These are phyloP conservation scores for Orthosia cruda DNA, from an alignment of 2,888 invertebrate genomes.

Conservation along the genomic window DNA sequence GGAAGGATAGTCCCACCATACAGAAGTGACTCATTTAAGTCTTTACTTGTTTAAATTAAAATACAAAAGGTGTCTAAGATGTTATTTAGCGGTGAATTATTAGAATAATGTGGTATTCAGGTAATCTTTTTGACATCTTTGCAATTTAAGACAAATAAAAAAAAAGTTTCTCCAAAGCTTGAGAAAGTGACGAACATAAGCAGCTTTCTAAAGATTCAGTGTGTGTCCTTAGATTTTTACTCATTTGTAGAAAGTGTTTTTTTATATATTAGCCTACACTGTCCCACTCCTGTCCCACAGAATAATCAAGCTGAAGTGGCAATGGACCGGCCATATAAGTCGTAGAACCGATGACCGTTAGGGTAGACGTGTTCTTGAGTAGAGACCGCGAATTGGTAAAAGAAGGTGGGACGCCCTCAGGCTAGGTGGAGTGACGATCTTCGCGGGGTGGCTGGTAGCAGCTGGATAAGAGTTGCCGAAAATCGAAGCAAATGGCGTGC, in stretches of 20 bases:
- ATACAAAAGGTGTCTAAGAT: slow-evolving; percentile 57
- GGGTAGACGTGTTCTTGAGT: no score
- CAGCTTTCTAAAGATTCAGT: background rate
- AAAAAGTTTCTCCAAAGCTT: background rate
- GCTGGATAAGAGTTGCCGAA: no score
- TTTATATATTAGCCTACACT: no score
- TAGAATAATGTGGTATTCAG: slow-evolving; percentile 58
- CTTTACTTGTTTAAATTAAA: slow-evolving; percentile 61
- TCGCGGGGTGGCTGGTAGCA: no score
- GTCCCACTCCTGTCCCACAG: no score
- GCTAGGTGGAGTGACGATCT: no score
- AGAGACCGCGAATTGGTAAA: no score
- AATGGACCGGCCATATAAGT: no score
- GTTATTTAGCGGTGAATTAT: slow-evolving; percentile 59
- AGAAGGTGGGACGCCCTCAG: no score
- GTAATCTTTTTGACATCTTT: slow-evolving; percentile 46
- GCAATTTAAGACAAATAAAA: slow-evolving; percentile 13
- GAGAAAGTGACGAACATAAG: background rate
- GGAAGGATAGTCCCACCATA: slow-evolving; percentile 73
- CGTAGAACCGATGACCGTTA: no score
- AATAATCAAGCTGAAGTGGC: no score
- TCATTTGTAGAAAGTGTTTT: background rate
- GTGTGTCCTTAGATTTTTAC: background rate
- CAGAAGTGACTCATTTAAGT: slow-evolving; percentile 73
- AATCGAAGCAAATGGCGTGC: no score